Base-by-base conservation (phyloP, 2,888 invertebrate genomes). In the Biston betularia region DNA sequence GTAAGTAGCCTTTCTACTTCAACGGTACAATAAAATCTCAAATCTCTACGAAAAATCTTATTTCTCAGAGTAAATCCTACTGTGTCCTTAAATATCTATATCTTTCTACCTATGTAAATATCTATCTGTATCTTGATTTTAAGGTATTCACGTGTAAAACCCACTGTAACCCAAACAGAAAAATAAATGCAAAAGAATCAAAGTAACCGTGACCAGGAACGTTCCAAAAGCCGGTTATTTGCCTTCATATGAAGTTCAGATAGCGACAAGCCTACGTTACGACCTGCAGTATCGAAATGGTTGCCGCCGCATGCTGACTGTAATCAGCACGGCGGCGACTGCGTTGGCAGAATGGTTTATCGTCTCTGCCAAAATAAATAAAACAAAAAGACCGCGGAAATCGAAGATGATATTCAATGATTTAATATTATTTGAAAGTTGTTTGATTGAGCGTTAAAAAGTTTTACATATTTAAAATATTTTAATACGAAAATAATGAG, bases 401-500 rank as follows among this genome's bases (percentile, higher is more conserved):
- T 55, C 11, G 6, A 11, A 40, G 14, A 53, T 40, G 38, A 5
- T 35, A 12, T 14, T 50, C 8, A 10, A 9, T 33, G 6, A 6
- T 10, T 24, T 38, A 5, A 54, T 54, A 46, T 8, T 14, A n/a
- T 46, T n/a, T n/a, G n/a, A n/a, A n/a, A n/a, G n/a, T n/a, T n/a
- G 9, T 49, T 14, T 5, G n/a, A 45, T 55, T 33, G 15, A 24
- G 10, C 34, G n/a, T 14, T 42, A 34, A 14, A 33, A 15, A 4
- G 9, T 34, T 33, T 33, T 7, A n/a, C 10, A 56, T 6, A 40
- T n/a, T 52, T 38, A 38, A 53, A 38, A 15, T 46, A 12, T n/a
- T 50, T 50, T 7, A 15, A 14, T 40, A 53, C 38, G 44, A 45
- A 40, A 48, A 62, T 7, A 70, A 83, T 82, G 82, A 79, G 79